phyloP scores from a whole-genome alignment of 23 tunicate genomes.

The Halocynthia roretzi region DNA sequence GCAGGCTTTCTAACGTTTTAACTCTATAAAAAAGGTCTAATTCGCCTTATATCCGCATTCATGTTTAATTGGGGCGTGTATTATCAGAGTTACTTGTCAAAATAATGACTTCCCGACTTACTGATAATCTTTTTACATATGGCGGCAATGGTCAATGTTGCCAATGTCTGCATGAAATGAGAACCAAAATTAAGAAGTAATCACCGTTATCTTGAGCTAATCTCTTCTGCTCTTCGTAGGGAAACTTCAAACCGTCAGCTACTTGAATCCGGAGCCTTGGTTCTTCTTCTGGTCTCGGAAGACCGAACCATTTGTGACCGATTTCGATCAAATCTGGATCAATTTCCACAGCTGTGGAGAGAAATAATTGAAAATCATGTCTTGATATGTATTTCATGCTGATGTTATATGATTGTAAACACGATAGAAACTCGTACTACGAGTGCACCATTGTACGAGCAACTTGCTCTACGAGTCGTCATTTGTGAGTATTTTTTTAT shows the following conservation, averaged over 20 bases:
- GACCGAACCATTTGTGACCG: slow-evolving; percentile 54
- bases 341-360: slow-evolving; percentile 45
- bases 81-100: not conserved
- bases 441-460: no score
- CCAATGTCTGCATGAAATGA: no score
- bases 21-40: no score
- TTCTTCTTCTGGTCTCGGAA: slow-evolving; percentile 4
- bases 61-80: no score
- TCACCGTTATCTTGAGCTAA: not conserved
- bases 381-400: not conserved
- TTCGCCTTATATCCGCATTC: no score
- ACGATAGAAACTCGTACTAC: no score
- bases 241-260: slow-evolving; percentile 40
- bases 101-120: not conserved
- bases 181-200: not conserved
- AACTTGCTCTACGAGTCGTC: not conserved
- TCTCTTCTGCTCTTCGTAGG: slow-evolving; percentile 19
- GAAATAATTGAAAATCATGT: not conserved
- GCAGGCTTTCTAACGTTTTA: no score
- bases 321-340: slow-evolving; percentile 55
- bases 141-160: no score
- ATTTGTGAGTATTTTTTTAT: no score
- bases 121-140: not conserved
- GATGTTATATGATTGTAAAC: no score
- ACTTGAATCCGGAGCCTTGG: slow-evolving; percentile 13